These are phyloP conservation scores for Notospermus geniculatus DNA, from an alignment of 1,140 invertebrate genomes.

Conservation along the genomic window DNA sequence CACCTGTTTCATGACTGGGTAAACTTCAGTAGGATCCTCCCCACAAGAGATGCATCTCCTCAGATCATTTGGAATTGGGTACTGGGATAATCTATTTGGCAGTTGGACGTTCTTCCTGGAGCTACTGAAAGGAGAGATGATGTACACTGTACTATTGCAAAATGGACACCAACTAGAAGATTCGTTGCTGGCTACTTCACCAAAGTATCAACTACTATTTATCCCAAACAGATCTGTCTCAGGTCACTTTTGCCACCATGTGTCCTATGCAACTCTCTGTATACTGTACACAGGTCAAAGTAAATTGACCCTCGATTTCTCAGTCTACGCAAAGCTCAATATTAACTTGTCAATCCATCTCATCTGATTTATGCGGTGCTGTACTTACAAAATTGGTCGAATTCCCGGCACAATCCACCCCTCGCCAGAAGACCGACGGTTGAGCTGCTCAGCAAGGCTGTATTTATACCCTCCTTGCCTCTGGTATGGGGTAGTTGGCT, in stretches of 20 bases:
- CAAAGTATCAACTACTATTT: no score
- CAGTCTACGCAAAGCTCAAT: background rate
- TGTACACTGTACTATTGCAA: background rate
- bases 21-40: slow-evolving; percentile 29
- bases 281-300: no score
- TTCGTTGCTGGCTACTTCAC: no score
- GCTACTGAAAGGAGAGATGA: slow-evolving; percentile 58
- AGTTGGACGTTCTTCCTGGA: slow-evolving; percentile 18
- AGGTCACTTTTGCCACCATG: no score
- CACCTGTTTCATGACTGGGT: slow-evolving; percentile 35
- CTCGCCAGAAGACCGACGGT: background rate
- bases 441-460: background rate
- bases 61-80: slow-evolving; percentile 39
- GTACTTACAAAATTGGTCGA: background rate
- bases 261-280: no score
- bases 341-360: no score
- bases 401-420: background rate
- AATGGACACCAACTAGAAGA: background rate
- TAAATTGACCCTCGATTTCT: background rate
- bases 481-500: slow-evolving; percentile 21
- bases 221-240: no score
- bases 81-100: slow-evolving; percentile 39
- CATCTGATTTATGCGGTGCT: no score
- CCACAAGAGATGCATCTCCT: slow-evolving; percentile 33
- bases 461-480: slow-evolving; percentile 16